phyloP scores from a whole-genome alignment of 2,888 invertebrate genomes.

The Vannuccia rotundouncinata region DNA sequence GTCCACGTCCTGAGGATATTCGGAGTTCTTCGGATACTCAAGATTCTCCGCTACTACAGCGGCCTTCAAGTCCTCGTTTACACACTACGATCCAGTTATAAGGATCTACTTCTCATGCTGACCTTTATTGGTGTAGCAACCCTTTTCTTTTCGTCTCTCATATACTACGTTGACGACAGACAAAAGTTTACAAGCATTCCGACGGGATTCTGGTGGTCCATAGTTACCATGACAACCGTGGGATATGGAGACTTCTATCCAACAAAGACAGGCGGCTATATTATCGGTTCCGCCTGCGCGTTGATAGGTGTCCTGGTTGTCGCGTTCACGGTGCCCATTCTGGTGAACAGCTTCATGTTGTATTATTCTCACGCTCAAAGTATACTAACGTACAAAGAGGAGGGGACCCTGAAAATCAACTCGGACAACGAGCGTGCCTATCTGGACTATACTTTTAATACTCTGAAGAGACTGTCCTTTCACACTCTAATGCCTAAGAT shows the following conservation, averaged over 20 bases:
- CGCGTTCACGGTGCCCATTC: constrained; percentile 38
- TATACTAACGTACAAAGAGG: constrained; percentile 18
- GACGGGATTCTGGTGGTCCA: constrained; percentile 89
- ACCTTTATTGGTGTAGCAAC: constrained; percentile 37
- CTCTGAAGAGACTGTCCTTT: constrained; percentile 32
- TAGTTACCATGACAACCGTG: constrained; percentile 88
- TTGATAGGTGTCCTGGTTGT: constrained; percentile 36
- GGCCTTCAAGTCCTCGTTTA: constrained; percentile 36
- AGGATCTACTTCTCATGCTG: constrained; percentile 36
- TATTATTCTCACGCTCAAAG: constrained; percentile 39
- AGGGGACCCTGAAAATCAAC: constrained; percentile 19
- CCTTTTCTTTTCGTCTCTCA: constrained; percentile 34
- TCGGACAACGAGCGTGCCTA: constrained; percentile 33
- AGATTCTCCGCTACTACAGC: constrained; percentile 38
- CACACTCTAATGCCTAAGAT: constrained; percentile 26
- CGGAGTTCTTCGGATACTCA: constrained; percentile 32
- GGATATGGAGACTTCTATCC: constrained; percentile 93
- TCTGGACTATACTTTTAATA: constrained; percentile 30
- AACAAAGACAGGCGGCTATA: constrained; percentile 50
- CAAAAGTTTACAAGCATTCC: constrained; percentile 66
- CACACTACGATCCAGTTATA: constrained; percentile 34
- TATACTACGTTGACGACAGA: constrained; percentile 33
- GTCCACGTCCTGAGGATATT: constrained; percentile 34
- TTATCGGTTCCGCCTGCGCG: constrained; percentile 38
- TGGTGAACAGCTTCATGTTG: constrained; percentile 39